These are phyloP conservation scores for Drosophila melanica DNA, from an alignment of 1,140 invertebrate genomes.

Conservation along the genomic window DNA sequence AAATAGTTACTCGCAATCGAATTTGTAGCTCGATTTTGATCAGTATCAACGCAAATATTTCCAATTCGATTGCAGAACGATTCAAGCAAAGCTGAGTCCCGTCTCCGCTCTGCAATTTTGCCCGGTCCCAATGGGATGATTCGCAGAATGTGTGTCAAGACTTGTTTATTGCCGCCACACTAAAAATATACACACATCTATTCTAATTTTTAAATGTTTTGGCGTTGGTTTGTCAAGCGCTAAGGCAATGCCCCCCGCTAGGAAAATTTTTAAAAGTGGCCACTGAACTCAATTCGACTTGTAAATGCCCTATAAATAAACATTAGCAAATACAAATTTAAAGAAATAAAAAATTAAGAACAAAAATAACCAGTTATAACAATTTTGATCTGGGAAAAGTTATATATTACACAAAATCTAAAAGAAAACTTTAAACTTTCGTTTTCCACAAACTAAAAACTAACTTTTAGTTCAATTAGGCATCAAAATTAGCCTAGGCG, in stretches of 20 bases:
- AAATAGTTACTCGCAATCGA: no score
- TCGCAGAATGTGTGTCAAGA: slow-evolving; percentile 19
- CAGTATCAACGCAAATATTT: not conserved
- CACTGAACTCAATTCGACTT: not conserved
- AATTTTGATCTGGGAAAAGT: no score
- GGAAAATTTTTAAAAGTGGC: slow-evolving; percentile 8
- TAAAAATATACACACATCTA: slow-evolving; percentile 14
- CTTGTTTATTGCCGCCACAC: slow-evolving; percentile 11
- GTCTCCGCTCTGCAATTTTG: not conserved
- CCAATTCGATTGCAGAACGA: not conserved
- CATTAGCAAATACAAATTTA: no score
- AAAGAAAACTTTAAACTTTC: no score
- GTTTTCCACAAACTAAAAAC: no score
- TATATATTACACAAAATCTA: no score
- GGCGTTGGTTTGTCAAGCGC: slow-evolving; percentile 35
- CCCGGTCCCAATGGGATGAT: not conserved
- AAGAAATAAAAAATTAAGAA: no score
- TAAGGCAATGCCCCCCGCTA: not conserved
- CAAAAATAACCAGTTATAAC: no score
- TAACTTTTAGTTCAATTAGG: no score
- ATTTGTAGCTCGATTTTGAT: not conserved
- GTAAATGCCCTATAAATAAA: slow-evolving; percentile 5
- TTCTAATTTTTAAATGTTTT: slow-evolving; percentile 34
- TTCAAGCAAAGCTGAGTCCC: not conserved
- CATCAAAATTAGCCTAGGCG: no score